Evolutionary conservation across 2,888 invertebrate species (phyloP), one percentile per base, ranked within the genome.

Genomic region (Eristalis pertinax): DNA sequence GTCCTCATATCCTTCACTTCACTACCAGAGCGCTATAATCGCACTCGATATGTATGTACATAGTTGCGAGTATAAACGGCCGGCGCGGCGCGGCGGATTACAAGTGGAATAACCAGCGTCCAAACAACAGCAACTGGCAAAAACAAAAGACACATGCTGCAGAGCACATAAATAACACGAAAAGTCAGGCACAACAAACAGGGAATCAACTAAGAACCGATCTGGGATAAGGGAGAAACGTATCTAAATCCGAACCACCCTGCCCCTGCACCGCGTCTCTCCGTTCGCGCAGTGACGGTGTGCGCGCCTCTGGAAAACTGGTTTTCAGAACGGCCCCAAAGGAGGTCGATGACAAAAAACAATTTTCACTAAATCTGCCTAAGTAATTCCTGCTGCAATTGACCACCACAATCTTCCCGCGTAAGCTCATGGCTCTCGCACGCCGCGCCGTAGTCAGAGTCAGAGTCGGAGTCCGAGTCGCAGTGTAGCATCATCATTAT

Each of bases 401-500:
- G 70, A 74, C 73, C 60, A 70, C 64, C 77, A 50, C 22, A 76
- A 58, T 35, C 19, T 65, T 58, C 69, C 69, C 64, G 79, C 73
- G 73, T 78, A 78, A 78, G 56, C 58, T 38, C 58, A 78, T 60
- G 76, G 24, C 50, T 50, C 50, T 63, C 72, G 29, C 35, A 74
- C 41, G 58, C 68, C 41, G 13, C 29, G 58, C 74, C 56, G 58
- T 68, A 29, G 68, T 56, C 68, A 8, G 8, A 75, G 32, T 32
- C 32, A 8, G 32, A 32, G n/a, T 50, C 76, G 64, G 32, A 75
- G n/a, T 50, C 76, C 63, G 32, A 75, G n/a, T 50, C 73, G 64
- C 22, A 43, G 62, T 77, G 85, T 64, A 86, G 86, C 86, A 83
- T 86, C 86, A 86, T 86, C 82, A 86, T 86, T 86, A 86, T 86